These are phyloP conservation scores for Labeo rohita DNA, from an alignment of 2,113 vertebrate genomes.

Conservation along the genomic window DNA sequence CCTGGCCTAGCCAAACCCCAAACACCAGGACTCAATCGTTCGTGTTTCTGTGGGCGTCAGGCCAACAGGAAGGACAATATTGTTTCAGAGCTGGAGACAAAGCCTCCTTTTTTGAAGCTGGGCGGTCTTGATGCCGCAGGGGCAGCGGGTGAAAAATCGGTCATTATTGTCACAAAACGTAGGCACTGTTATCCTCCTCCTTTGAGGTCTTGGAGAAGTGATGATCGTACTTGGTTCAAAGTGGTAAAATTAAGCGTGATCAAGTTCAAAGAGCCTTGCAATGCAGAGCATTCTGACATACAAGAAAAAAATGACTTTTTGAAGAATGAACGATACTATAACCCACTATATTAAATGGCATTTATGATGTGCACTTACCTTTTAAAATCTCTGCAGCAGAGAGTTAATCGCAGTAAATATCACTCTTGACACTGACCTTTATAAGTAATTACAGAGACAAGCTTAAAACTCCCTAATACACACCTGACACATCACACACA, in stretches of 20 bases:
- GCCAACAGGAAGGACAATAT: constrained; percentile 59
- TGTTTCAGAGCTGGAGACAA: constrained; percentile 56
- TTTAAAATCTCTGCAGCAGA: constrained; percentile 26
- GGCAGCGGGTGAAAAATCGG: constrained; percentile 27
- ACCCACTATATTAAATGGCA: constrained; percentile 36
- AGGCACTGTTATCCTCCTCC: constrained; percentile 28
- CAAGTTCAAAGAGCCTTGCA: constrained; percentile 47
- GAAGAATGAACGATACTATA: background rate
- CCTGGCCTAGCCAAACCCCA: constrained; percentile 42
- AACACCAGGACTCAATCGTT: constrained; percentile 36
- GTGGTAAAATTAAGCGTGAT: constrained; percentile 32
- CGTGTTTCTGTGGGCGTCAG: constrained; percentile 38
- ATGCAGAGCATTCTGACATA: background rate
- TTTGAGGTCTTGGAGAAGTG: constrained; percentile 27
- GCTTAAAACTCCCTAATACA: background rate
- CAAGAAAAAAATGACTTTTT: background rate
- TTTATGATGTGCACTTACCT: constrained; percentile 37
- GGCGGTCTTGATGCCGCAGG: background rate
- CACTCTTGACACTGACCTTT: constrained; percentile 46
- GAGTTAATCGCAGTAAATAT: constrained; percentile 41
- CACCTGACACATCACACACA: background rate
- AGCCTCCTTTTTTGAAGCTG: constrained; percentile 35
- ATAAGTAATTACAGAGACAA: constrained; percentile 46
- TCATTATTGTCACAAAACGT: constrained; percentile 17
- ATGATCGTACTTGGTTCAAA: constrained; percentile 45